Evolutionary conservation across 2,888 invertebrate species (phyloP), one percentile per base, ranked within the genome.

Genomic region (Pammene aurita): DNA sequence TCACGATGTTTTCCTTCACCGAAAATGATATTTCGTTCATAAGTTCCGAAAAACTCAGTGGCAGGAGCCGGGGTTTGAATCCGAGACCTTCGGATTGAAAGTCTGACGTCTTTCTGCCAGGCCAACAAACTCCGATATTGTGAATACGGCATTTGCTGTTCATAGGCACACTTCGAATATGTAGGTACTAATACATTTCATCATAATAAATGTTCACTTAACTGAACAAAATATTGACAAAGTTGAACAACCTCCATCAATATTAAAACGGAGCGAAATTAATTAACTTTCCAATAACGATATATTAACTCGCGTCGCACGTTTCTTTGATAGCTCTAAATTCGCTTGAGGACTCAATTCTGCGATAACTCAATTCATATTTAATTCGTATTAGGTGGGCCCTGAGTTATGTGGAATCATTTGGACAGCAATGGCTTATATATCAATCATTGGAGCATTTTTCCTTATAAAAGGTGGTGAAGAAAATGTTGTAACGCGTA

Each of bases 201-300:
- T 14, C 11, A 41, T 55, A 0, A 41, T 13, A 50, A 18, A 9
- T 9, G 16, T 5, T 16, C 48, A 48, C 7, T 48, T 46, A 10
- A 18, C n/a, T 16, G 2, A 57, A 4, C 1, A 34, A 44, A 42
- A 44, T 26, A 14, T 35, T 60, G 6, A 14, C 11, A 46, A 35
- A 62, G 62, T 18, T 62, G n/a, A 52, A 62, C 10, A 50, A 50
- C n/a, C 50, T n/a, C 13, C 13, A 44, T 60, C 13, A 7, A 52
- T 62, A 61, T 50, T 46, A 35, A 48, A 60, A 46, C 46, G 5
- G 13, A n/a, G 61, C 5, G 7, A 57, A 41, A 57, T 38, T 50
- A 61, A 61, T 61, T 38, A 61, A 61, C 13, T 61, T 35, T 16
- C 44, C 44, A 44, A 18, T 38, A 50, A 48, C 34, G 60, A 61